Conservation (phyloP, 2,888 invertebrate species). For the Hirtodrosophila histrioides region DNA sequence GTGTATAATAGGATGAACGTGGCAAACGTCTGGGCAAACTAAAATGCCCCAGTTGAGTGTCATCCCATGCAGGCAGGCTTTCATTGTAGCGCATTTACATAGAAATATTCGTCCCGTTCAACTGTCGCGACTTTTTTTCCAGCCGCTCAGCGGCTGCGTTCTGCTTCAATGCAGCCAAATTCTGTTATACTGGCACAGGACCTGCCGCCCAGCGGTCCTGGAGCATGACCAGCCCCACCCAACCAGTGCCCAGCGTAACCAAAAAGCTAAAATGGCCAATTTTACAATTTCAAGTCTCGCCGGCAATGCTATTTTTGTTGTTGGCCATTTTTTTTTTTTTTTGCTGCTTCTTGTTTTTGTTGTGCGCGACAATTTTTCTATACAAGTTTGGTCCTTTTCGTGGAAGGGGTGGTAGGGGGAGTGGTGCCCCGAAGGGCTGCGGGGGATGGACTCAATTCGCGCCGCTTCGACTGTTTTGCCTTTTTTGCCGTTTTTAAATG, state of each 20-base stretch:
- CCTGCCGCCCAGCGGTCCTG: conserved; percentile 47
- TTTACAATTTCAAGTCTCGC: conserved; percentile 71
- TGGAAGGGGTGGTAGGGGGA: background rate
- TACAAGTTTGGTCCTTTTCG: conserved; percentile 59
- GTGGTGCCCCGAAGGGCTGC: background rate
- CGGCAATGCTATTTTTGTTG: conserved; percentile 20
- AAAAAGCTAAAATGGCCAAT: conserved; percentile 78
- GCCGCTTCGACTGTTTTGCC: conserved; percentile 54
- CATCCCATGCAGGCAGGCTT: background rate
- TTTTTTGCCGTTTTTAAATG: conserved; percentile 71
- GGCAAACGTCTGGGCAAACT: background rate
- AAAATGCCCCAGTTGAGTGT: conserved; percentile 1
- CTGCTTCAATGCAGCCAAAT: conserved; percentile 79
- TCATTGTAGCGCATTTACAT: conserved; percentile 58
- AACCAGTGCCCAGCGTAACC: conserved; percentile 67
- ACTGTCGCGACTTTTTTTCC: conserved; percentile 59
- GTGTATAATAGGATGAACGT: background rate
- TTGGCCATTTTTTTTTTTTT: conserved; percentile 14
- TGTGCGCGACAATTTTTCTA: conserved; percentile 72
- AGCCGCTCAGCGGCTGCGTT: conserved; percentile 70
- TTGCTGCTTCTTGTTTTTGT: conserved; percentile 28
- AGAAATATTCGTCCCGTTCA: conserved; percentile 47
- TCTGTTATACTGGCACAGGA: conserved; percentile 66
- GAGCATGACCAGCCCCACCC: conserved; percentile 27
- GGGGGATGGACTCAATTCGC: conserved; percentile 49